These are phyloP conservation scores for Caenorhabditis tropicalis DNA, from an alignment of 1,140 invertebrate genomes.

Conservation along the genomic window DNA sequence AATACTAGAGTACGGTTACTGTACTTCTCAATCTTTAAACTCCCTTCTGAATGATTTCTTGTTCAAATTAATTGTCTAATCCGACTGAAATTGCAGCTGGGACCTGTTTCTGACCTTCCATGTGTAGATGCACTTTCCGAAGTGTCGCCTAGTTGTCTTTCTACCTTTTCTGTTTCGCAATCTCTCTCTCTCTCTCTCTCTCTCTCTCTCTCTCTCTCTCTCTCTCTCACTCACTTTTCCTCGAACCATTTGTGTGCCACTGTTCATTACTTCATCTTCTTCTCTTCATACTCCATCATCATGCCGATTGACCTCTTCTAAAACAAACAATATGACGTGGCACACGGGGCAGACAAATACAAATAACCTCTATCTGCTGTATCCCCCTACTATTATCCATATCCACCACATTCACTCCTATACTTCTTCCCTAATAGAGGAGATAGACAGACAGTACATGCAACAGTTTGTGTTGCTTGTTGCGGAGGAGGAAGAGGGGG, in stretches of 20 bases:
- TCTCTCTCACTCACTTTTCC: neutral
- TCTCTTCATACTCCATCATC: neutral
- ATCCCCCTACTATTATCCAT: neutral
- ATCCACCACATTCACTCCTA: neutral
- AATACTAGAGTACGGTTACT: too few species aligned
- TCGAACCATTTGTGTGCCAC: neutral
- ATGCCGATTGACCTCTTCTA: neutral
- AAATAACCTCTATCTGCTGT: constrained; percentile 38
- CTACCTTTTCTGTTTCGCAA: neutral
- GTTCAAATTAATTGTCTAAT: too few species aligned
- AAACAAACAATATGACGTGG: constrained; percentile 36
- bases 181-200: neutral
- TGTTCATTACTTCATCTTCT: neutral
- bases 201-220: too few species aligned
- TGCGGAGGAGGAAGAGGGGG: neutral
- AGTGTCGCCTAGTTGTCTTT: too few species aligned
- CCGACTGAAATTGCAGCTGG: too few species aligned
- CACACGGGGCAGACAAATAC: neutral
- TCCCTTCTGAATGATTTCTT: too few species aligned
- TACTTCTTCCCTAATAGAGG: neutral
- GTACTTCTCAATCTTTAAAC: too few species aligned
- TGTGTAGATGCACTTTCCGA: too few species aligned
- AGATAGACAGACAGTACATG: neutral
- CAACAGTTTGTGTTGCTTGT: constrained; percentile 35
- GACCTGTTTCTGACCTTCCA: too few species aligned